Base-by-base conservation (phyloP, 2,888 invertebrate species). In the Tanytarsus gracilentus region DNA sequence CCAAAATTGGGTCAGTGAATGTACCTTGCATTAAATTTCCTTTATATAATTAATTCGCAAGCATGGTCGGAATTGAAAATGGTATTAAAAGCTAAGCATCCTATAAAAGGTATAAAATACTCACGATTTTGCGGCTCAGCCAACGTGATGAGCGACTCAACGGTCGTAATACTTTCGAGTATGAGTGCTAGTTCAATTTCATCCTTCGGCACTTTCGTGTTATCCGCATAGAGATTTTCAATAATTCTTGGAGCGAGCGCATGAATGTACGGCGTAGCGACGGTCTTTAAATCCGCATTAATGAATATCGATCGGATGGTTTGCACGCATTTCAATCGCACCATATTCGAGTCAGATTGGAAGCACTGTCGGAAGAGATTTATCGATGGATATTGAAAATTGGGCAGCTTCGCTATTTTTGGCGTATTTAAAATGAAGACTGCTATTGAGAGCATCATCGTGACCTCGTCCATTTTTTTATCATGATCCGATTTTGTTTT, bases 361-460 rank as follows among this genome's bases (percentile, higher is more conserved):
- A 90, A 77, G 66, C 91, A 88, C 68, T 90, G 88, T 33, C 89
- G 79, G 74, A 94, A 94, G 69, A 94, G 87, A 76, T 94, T 91
- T 67, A 96, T 88, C 69, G 92, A 92, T 1, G 93, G 92, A 72
- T 89, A 91, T 71, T 91, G 88, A 59, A 96, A 75, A 66, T 89
- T 86, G 9, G 90, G 87, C 29, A 88, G 84, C 27, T 81, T 78
- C 9, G 87, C 82, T 9, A 88, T 85, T 65, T 84, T 80, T 1
- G 89, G 86, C 6, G 92, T 87, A 66, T 91, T 84, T 40, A 90
- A 80, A 63, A 96, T 82, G 67, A 97, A 88, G 7, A 92, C 90
- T 2, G 90, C 87, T 69, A 96, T 88, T 0, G 92, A 88, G 63
- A 91, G 78, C 72, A 98, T 83, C 74, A 95, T 86, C 1, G 89